These are phyloP conservation scores for Struthidea cinerea DNA, from an alignment of 2,113 vertebrate genomes.

Conservation along the genomic window DNA sequence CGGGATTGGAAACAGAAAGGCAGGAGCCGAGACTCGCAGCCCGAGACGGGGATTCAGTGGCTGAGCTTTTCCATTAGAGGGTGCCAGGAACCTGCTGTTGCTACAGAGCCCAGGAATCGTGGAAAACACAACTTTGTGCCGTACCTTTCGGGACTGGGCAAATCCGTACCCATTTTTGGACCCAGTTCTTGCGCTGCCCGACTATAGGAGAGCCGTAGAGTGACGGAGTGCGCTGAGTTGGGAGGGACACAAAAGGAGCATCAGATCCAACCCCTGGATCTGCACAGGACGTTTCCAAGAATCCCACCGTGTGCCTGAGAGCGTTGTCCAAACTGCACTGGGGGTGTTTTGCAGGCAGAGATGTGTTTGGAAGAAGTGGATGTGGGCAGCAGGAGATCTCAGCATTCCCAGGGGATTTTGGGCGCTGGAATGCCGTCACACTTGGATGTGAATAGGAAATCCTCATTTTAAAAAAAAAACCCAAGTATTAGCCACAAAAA, in stretches of 20 bases:
- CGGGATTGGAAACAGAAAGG: constrained; percentile 2
- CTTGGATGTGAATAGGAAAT: background rate
- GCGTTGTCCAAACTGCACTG: too few relatives aligned
- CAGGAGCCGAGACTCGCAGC: background rate
- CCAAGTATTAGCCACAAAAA: background rate
- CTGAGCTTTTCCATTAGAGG: constrained; percentile 60
- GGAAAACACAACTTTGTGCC: background rate
- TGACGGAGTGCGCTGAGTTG: background rate
- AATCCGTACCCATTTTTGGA: background rate
- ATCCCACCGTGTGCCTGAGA: rapidly evolving
- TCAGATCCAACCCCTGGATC: background rate
- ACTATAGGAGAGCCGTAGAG: rapidly evolving
- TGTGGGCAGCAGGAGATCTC: background rate
- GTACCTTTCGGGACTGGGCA: background rate
- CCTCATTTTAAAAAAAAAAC: background rate
- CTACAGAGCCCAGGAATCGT: background rate
- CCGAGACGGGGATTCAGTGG: background rate
- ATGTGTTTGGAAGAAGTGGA: background rate
- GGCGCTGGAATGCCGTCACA: background rate
- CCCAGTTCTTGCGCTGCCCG: background rate
- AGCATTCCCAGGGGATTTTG: background rate
- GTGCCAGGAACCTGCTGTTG: constrained; percentile 51
- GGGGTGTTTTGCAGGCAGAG: background rate
- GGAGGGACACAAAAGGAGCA: background rate
- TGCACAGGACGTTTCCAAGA: background rate